Percentiles rank a stretch among this genome's conserved stretches.
Conservation (phyloP, 2,888 invertebrate genomes). For the Therioaphis trifolii region DNA sequence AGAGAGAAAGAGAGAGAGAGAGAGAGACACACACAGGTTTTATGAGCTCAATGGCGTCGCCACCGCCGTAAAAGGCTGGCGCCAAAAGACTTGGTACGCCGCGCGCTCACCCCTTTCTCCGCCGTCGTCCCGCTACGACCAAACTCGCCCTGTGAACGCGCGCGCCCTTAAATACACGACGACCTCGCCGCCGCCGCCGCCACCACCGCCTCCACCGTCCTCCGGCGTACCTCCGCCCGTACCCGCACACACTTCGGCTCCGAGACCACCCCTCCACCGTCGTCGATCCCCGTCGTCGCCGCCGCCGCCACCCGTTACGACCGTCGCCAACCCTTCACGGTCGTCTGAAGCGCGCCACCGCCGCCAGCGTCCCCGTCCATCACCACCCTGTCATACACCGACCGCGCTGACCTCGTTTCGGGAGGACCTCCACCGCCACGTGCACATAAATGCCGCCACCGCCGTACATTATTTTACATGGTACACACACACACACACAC, state of each 20-base stretch:
- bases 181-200: conserved; percentile 1
- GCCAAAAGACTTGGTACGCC: conserved; percentile 52
- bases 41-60: conserved; percentile 54
- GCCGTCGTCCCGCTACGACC: background rate
- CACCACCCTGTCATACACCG: background rate
- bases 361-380: background rate
- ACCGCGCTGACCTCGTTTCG: conserved; percentile 40
- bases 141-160: background rate
- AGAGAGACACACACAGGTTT: conserved; percentile 26
- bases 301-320: conserved; percentile 5
- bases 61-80: conserved; percentile 53
- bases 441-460: background rate
- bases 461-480: background rate
- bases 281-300: background rate
- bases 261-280: too few relatives aligned
- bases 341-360: background rate
- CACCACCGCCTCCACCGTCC: background rate
- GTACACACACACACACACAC: background rate
- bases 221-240: too few relatives aligned
- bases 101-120: background rate
- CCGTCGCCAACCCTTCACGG: conserved; percentile 34
- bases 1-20: background rate
- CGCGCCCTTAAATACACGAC: conserved; percentile 5
- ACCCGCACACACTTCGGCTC: too few relatives aligned
- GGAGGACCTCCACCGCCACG: background rate